Conservation (phyloP, 2,888 invertebrate genomes). For the Eupithecia exiguata region DNA sequence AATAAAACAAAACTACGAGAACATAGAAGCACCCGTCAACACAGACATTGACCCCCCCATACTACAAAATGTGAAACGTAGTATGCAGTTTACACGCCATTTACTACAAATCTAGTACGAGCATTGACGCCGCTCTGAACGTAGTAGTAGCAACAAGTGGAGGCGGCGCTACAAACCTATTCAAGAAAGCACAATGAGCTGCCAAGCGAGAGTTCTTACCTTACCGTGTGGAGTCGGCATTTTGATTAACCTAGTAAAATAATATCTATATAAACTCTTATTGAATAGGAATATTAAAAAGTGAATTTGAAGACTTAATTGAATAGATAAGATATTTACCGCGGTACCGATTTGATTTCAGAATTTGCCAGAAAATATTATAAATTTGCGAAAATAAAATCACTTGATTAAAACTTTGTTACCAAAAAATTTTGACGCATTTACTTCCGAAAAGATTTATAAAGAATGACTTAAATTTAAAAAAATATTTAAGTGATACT, state of each 20-base stretch:
- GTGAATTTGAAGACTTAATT: neutral
- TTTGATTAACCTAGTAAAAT: neutral
- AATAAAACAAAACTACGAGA: neutral
- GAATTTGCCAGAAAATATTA: neutral
- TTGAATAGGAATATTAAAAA: neutral
- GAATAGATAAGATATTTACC: neutral
- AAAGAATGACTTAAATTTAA: neutral
- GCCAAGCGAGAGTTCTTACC: neutral
- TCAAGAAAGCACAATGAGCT: neutral
- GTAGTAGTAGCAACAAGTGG: conserved; percentile 30
- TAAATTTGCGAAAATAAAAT: neutral
- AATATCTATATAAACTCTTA: neutral
- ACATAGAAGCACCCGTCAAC: neutral
- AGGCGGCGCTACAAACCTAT: neutral
- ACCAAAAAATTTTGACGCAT: neutral
- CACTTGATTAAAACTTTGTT: neutral
- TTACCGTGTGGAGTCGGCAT: neutral
- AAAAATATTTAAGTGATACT: neutral
- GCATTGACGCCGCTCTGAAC: conserved; percentile 15
- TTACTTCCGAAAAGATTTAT: neutral
- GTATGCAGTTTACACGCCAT: conserved; percentile 31
- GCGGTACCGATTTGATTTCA: neutral
- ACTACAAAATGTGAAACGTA: neutral
- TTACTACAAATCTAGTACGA: conserved; percentile 17
- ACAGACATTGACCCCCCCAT: neutral